A percentile compares a stretch with the other conserved stretches of the same genome.
These are phyloP conservation scores for Heterodera schachtii DNA, from an alignment of 1,140 invertebrate species.

Conservation along the genomic window DNA sequence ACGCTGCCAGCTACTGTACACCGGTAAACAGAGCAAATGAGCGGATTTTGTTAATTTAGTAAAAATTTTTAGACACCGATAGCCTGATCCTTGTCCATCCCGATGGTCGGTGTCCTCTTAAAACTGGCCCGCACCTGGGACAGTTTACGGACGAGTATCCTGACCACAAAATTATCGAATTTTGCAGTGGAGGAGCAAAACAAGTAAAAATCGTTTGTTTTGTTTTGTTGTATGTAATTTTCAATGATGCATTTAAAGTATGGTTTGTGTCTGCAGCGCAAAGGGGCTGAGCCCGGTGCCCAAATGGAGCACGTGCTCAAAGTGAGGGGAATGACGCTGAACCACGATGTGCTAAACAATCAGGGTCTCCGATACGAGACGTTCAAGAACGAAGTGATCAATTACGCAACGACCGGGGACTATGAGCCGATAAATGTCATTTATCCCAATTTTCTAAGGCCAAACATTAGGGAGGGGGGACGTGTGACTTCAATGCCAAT, in stretches of 20 bases:
- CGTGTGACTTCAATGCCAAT: background rate
- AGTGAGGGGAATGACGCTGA: slow-evolving; percentile 3
- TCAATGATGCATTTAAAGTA: too few species aligned
- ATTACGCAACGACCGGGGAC: too few species aligned
- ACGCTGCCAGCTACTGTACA: background rate
- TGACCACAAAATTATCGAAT: too few species aligned
- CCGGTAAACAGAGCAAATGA: background rate
- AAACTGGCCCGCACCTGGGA: too few species aligned
- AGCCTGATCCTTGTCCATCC: too few species aligned
- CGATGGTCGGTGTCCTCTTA: too few species aligned
- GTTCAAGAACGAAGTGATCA: background rate
- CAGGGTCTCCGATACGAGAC: slow-evolving; percentile 7
- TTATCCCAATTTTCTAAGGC: slow-evolving; percentile 1
- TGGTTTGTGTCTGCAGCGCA: too few species aligned
- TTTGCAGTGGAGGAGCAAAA: too few species aligned
- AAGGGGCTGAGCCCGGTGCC: background rate
- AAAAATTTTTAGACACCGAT: too few species aligned
- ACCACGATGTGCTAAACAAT: slow-evolving; percentile 9
- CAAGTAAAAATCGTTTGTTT: too few species aligned
- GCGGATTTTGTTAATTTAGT: background rate
- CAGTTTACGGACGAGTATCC: too few species aligned
- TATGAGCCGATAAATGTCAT: background rate
- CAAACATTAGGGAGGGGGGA: background rate
- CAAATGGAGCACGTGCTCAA: slow-evolving; percentile 4
- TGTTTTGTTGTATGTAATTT: too few species aligned